These are phyloP conservation scores for Drosophila insularis DNA, from an alignment of 1,140 invertebrate genomes.

Conservation along the genomic window DNA sequence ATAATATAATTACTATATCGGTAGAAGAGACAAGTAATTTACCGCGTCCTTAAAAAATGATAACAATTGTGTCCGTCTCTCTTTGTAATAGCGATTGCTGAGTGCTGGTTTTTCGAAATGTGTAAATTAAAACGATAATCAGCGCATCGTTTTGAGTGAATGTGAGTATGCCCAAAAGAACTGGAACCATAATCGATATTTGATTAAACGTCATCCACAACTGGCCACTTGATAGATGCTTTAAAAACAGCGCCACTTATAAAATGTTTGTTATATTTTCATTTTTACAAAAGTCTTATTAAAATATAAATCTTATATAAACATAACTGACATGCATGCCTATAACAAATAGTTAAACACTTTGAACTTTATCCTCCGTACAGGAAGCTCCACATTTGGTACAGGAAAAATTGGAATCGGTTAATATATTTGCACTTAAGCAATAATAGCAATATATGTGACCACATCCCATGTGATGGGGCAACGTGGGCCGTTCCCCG, in stretches of 20 bases:
- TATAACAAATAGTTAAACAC: conserved; percentile 35
- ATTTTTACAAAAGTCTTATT: not conserved
- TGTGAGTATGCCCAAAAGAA: not conserved
- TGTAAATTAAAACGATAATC: no score
- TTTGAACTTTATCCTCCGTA: conserved; percentile 35
- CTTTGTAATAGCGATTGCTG: no score
- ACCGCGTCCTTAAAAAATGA: no score
- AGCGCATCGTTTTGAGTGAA: no score
- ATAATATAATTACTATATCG: no score
- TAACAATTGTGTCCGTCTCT: no score
- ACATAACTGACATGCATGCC: conserved; percentile 13
- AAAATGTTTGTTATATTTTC: not conserved
- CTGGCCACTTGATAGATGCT: not conserved
- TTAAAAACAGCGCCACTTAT: not conserved
- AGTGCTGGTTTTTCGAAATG: no score
- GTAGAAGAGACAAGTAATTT: no score
- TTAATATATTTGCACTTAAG: conserved; percentile 81
- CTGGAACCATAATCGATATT: not conserved
- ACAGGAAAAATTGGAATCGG: conserved; percentile 73
- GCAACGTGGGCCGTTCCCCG: conserved; percentile 84
- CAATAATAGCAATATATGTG: conserved; percentile 88
- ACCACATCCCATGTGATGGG: conserved; percentile 86
- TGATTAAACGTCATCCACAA: not conserved
- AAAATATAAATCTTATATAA: not conserved
- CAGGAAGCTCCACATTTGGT: conserved; percentile 59